Evolutionary conservation across 1,140 invertebrate species (phyloP).

Genomic region (Formica selysi): DNA sequence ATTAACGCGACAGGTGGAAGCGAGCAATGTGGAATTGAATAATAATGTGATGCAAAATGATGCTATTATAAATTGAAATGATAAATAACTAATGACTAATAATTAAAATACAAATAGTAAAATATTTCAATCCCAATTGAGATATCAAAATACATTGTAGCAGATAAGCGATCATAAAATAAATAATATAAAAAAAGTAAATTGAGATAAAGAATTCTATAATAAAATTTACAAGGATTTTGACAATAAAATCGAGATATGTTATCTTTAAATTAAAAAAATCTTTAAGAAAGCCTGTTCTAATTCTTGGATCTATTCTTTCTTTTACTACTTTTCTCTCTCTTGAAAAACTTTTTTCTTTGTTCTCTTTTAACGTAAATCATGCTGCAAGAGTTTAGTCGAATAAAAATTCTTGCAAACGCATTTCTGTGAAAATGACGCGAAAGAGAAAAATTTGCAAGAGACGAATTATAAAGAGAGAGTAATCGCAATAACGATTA

Average conservation of each 20-base stretch:
- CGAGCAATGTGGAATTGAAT: constrained; percentile 74
- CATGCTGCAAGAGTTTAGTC: too few relatives aligned
- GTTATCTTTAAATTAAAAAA: too few relatives aligned
- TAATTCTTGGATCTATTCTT: too few relatives aligned
- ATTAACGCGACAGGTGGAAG: constrained; percentile 69
- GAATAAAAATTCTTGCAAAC: too few relatives aligned
- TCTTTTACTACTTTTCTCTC: too few relatives aligned
- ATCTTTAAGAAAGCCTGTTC: too few relatives aligned
- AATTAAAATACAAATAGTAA: constrained; percentile 14
- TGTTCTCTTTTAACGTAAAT: too few relatives aligned
- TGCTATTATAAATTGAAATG: constrained; percentile 24
- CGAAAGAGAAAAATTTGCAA: background rate
- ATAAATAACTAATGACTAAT: constrained; percentile 3
- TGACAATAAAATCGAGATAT: too few relatives aligned
- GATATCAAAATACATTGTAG: background rate
- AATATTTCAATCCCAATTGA: background rate
- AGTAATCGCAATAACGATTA: background rate
- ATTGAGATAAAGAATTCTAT: too few relatives aligned
- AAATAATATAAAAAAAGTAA: background rate
- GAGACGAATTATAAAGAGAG: background rate
- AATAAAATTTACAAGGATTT: too few relatives aligned
- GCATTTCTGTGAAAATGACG: background rate
- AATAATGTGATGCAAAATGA: constrained; percentile 63
- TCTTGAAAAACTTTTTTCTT: too few relatives aligned
- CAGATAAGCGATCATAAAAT: constrained; percentile 12